A percentile compares a stretch with the other conserved stretches of the same genome.
Conservation (phyloP, 2,797 vertebrate species). For the Corythornis leucogaster region DNA sequence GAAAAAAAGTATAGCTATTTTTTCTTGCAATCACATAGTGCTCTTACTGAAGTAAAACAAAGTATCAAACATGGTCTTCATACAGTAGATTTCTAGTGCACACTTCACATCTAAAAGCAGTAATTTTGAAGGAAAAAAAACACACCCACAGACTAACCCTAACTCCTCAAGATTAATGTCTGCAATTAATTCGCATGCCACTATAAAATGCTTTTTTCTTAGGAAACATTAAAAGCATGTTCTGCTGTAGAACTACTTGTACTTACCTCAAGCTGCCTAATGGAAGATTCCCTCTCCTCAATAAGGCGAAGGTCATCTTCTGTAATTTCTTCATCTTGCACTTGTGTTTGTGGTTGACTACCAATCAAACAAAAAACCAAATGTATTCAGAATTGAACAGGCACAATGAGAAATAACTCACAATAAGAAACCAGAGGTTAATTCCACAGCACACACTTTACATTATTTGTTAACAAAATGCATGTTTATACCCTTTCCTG, state of each 20-base stretch:
- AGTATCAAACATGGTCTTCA: not conserved
- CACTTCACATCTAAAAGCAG: not conserved
- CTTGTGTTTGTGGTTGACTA: conserved; percentile 85
- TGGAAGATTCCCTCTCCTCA: conserved; percentile 90
- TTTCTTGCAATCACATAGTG: not conserved
- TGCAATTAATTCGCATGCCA: not conserved
- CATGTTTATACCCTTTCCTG: not conserved
- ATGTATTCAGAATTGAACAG: not conserved
- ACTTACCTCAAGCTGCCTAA: conserved; percentile 92
- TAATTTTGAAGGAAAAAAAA: not conserved
- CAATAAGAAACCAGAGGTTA: not conserved
- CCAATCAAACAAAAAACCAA: not conserved
- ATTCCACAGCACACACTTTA: not conserved
- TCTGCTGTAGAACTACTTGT: not conserved
- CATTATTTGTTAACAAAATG: not conserved
- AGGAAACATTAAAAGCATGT: not conserved
- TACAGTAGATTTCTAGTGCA: not conserved
- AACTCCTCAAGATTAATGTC: not conserved
- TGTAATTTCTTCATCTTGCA: conserved; percentile 89
- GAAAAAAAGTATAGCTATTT: not conserved
- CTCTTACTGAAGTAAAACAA: not conserved
- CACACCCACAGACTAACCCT: not conserved
- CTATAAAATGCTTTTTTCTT: not conserved
- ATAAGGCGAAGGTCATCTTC: conserved; percentile 94
- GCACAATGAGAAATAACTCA: not conserved